A percentile compares a stretch with the other conserved stretches of the same genome.
Conservation (phyloP, 2,888 invertebrate genomes). For the Luperina testacea region DNA sequence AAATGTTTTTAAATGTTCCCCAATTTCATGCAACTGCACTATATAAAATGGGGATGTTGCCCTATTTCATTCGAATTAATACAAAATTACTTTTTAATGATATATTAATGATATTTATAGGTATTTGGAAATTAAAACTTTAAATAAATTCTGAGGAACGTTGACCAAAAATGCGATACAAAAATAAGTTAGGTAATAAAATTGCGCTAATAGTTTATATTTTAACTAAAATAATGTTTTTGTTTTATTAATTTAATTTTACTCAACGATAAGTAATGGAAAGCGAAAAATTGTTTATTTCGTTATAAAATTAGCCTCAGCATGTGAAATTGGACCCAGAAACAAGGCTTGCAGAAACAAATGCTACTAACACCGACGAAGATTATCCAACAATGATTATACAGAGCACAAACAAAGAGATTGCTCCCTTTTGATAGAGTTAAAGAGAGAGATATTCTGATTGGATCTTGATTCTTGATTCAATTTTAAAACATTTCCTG, state of each 20-base stretch:
- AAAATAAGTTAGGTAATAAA: no score
- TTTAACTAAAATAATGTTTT: no score
- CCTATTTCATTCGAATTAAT: not conserved
- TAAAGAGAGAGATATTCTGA: not conserved
- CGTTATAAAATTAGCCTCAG: not conserved
- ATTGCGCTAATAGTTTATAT: not conserved
- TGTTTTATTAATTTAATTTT: not conserved
- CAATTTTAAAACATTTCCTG: conserved; percentile 3
- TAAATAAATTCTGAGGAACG: not conserved
- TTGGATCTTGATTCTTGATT: conserved; percentile 2
- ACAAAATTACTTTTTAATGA: not conserved
- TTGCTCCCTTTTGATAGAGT: not conserved
- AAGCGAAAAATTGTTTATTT: not conserved
- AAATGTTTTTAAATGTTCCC: not conserved
- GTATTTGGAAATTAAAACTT: not conserved
- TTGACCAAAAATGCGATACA: not conserved
- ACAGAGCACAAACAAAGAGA: not conserved
- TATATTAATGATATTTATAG: not conserved
- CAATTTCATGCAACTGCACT: not conserved
- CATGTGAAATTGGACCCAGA: not conserved
- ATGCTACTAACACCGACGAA: not conserved
- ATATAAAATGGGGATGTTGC: not conserved
- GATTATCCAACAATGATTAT: not conserved
- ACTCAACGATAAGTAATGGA: not conserved
- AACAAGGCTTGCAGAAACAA: conserved; percentile 10